Evolutionary conservation across 2,113 vertebrate species (phyloP), one percentile per base, ranked within the genome.

Genomic region (Pelusios castaneus): DNA sequence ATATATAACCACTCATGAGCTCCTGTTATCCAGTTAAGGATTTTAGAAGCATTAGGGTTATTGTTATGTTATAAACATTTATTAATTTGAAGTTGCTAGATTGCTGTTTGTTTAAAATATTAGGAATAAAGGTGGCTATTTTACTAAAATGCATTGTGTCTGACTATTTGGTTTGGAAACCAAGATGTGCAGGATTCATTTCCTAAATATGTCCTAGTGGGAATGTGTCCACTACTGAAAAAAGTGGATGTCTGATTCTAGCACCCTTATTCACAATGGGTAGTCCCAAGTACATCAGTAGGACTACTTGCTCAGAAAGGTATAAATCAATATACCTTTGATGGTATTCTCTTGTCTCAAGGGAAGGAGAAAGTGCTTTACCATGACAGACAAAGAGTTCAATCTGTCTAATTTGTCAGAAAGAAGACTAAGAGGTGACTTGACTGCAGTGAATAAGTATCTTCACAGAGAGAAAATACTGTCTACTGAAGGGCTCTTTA

Each of bases 361-460:
- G 89, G 94, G 94, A 75, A 41, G 22, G 0, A 0, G 8, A 82
- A 51, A 47, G 94, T 89, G 13, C 58, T 67, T 67, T 67, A 67
- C 60, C 34, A 8, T 4, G n/a, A 80, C 90, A 77, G 24, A 80
- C 14, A 56, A 43, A 81, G 83, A 90, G 8, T 34, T n/a, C 34
- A 67, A 67, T 67, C 34, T 0, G 2, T 78, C 67, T 76, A 87
- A 85, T 93, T 92, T 85, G 85, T 79, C 88, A 92, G 88, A 90
- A 95, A 87, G 29, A 86, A 85, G 67, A 95, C 87, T 29, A 14
- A 81, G 87, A 95, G 8, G 76, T 85, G 43, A 79, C 82, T 88
- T 83, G 60, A 84, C 85, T 83, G 17, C 31, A 91, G 38, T 24
- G 17, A n/a, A n/a, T 75, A 75, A 75, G n/a, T 43, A 12, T 24